Evolutionary conservation across 2,113 vertebrate genomes (phyloP).

Genomic region (Proteles cristata): DNA sequence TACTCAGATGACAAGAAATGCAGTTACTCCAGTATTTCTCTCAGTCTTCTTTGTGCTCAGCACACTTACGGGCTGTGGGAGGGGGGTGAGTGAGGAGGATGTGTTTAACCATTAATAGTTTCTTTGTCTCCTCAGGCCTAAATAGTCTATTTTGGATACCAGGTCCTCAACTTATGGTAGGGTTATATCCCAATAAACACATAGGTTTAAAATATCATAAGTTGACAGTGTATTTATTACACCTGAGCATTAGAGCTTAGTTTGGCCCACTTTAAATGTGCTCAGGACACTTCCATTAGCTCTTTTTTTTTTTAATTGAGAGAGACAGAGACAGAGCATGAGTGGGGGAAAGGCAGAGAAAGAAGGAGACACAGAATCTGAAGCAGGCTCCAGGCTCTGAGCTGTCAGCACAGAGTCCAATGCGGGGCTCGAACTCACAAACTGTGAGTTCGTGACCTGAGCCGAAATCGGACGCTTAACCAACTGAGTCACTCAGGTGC

Average conservation of each 20-base stretch:
- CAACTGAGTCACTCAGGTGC: too few species aligned
- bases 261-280: too few species aligned
- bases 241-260: background rate
- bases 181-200: background rate
- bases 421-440: too few species aligned
- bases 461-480: too few species aligned
- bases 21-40: background rate
- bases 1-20: background rate
- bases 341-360: too few species aligned
- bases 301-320: too few species aligned
- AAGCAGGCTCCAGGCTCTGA: too few species aligned
- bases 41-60: background rate
- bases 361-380: too few species aligned
- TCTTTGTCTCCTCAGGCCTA: background rate
- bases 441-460: too few species aligned
- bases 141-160: background rate
- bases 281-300: background rate
- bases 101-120: background rate
- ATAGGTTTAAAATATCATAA: background rate
- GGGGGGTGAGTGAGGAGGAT: background rate
- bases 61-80: background rate
- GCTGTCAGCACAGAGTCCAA: too few species aligned
- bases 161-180: background rate
- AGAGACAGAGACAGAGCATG: too few species aligned
- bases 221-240: background rate